These are phyloP conservation scores for Linnaemya tessellans DNA, from an alignment of 2,888 invertebrate genomes.

Conservation along the genomic window DNA sequence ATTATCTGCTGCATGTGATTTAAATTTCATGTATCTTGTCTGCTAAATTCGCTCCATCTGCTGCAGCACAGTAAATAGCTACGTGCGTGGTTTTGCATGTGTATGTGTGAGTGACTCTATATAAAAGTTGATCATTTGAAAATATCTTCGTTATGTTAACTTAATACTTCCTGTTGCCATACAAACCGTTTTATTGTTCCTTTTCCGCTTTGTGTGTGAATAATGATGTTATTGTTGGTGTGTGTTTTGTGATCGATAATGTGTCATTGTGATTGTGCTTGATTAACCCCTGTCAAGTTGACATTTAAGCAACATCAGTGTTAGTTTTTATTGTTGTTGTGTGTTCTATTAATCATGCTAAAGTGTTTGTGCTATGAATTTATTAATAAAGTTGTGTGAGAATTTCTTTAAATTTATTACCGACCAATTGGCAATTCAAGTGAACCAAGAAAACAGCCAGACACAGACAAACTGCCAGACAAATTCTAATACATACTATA, in stretches of 20 bases:
- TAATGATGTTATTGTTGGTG: conserved; percentile 45
- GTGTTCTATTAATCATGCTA: conserved; percentile 21
- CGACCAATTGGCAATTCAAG: conserved; percentile 40
- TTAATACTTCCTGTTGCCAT: conserved; percentile 59
- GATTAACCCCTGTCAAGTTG: conserved; percentile 61
- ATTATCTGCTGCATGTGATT: background rate
- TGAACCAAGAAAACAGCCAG: conserved; percentile 38
- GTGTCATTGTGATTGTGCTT: conserved; percentile 49
- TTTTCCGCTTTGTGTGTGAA: conserved; percentile 12
- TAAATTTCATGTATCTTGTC: background rate
- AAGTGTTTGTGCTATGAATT: conserved; percentile 21
- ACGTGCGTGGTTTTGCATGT: background rate
- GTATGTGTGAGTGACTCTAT: background rate
- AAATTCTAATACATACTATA: too few relatives aligned
- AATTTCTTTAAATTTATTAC: conserved; percentile 1
- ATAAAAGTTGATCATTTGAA: conserved; percentile 27
- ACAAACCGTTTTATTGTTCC: background rate
- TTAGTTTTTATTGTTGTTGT: background rate
- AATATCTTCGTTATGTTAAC: conserved; percentile 61
- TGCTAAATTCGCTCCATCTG: background rate
- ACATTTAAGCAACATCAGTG: conserved; percentile 35
- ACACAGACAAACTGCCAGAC: conserved; percentile 25
- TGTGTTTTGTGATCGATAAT: conserved; percentile 52
- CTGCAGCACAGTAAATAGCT: background rate
- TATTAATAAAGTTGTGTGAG: conserved; percentile 30